Conservation (phyloP, 2,888 invertebrate species). For the Microctonus hyperodae region DNA sequence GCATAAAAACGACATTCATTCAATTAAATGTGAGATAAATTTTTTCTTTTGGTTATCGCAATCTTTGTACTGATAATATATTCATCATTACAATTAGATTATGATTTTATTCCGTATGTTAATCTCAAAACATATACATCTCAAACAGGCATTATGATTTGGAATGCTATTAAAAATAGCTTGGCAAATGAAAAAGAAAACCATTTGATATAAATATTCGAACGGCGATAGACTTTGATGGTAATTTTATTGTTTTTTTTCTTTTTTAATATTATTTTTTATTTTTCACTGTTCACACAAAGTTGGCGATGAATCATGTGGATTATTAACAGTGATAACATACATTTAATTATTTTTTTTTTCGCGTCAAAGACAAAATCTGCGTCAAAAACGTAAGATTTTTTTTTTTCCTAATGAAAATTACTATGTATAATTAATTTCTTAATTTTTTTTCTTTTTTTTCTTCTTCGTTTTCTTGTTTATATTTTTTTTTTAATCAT, state of each 20-base stretch:
- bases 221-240: slow-evolving; percentile 13
- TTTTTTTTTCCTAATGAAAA: neutral
- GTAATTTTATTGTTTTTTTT: slow-evolving; percentile 1
- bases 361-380: neutral
- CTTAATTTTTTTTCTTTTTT: neutral
- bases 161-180: slow-evolving; percentile 11
- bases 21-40: slow-evolving; percentile 7
- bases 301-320: neutral
- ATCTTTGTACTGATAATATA: slow-evolving; percentile 39
- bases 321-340: neutral
- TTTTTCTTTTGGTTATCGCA: slow-evolving; percentile 1
- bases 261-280: neutral
- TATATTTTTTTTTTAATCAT: slow-evolving; percentile 28
- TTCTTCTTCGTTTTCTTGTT: neutral
- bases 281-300: neutral
- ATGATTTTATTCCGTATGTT: neutral
- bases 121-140: neutral
- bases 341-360: neutral
- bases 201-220: neutral
- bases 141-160: neutral
- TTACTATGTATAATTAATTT: neutral
- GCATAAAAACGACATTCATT: slow-evolving; percentile 7
- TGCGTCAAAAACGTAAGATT: neutral
- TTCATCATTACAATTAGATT: slow-evolving; percentile 36
- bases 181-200: slow-evolving; percentile 1